Evolutionary conservation across 2,113 vertebrate species (phyloP), one percentile per base, ranked within the genome.

Genomic region (Equus przewalskii): DNA sequence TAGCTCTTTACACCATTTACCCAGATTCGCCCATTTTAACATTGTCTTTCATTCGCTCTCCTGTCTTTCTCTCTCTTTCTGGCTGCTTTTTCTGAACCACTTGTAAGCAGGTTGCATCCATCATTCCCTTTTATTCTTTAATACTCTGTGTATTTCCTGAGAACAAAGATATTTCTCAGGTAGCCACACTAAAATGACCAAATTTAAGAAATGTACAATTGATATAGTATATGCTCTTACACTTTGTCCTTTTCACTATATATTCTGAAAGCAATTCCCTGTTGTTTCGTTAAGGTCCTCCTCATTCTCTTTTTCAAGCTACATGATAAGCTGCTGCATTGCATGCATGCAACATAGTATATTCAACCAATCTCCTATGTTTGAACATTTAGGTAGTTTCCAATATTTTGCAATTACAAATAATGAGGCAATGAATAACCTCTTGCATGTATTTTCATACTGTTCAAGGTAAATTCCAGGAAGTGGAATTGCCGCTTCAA

Each of bases 311-410:
- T 56, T 93, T 82, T 10, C 46, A 9, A 84, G 22, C 41, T 41
- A 44, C 16, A 4, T 26, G 19, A 28, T n/a, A 21, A 6, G 22
- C 1, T 54, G 51, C 22, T 73, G 58, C n/a, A 9, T 3, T 44
- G 16, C 12, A 7, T 89, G 18, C 33, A 5, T 30, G 1, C 26
- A 18, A 56, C 18, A 19, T 19, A 24, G 49, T 69, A 22, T 33
- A 33, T 33, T 73, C 22, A 93, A 28, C 86, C 24, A 22, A 1
- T 46, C 14, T 80, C 49, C 44, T 62, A 33, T 69, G 65, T 62
- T 21, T 62, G 58, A 87, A 22, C n/a, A 62, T 22, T 92, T 67
- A 92, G 84, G 84, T 73, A 85, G 58, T 92, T 96, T 86, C 51
- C 79, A 90, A 10, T 76, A 58, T 76, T 85, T 90, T 93, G 51